Evolutionary conservation across 2,888 invertebrate genomes (phyloP), one percentile per base, ranked within the genome.

Genomic region (Periphyllus acericola): DNA sequence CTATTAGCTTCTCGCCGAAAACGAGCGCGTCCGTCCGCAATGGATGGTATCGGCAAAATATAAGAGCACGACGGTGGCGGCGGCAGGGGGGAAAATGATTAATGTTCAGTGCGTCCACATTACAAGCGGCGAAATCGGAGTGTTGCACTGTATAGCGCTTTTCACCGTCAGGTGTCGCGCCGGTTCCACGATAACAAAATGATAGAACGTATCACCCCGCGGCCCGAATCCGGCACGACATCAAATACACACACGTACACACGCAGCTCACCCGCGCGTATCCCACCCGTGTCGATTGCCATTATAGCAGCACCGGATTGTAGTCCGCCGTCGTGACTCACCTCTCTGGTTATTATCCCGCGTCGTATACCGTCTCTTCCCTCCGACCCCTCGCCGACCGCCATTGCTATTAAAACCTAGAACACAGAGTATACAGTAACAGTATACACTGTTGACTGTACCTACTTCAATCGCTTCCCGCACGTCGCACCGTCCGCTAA

Each of bases 71-170:
- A 80, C 19, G 34, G 25, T 0, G 34, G 4, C 34, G 9, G 2
- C 32, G 46, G 40, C 0, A 8, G n/a, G 32, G 8, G 40, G 25
- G 75, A 52, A 21, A 75, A 75, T 60, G 25, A 74, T 60, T 60
- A 75, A 72, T 34, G 82, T 40, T 40, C 83, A 84, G 83, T 84
- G 83, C n/a, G 40, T 66, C 60, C 83, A 83, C 72, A n/a, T 83
- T 29, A 9, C 55, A 32, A 52, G 40, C 29, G 66, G 40, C 17
- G 75, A 40, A 84, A 84, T 25, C 75, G 29, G n/a, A n/a, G n/a
- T n/a, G n/a, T n/a, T n/a, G n/a, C n/a, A n/a, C n/a, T n/a, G n/a
- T 40, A 9, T 8, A 9, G 0, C 8, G 40, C 40, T 9, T 36
- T 36, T 36, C 36, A 36, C 36, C 36, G 36, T 6, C 36, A 36